Conservation (phyloP, 2,113 vertebrate species). For the Cranoglanis bouderius region DNA sequence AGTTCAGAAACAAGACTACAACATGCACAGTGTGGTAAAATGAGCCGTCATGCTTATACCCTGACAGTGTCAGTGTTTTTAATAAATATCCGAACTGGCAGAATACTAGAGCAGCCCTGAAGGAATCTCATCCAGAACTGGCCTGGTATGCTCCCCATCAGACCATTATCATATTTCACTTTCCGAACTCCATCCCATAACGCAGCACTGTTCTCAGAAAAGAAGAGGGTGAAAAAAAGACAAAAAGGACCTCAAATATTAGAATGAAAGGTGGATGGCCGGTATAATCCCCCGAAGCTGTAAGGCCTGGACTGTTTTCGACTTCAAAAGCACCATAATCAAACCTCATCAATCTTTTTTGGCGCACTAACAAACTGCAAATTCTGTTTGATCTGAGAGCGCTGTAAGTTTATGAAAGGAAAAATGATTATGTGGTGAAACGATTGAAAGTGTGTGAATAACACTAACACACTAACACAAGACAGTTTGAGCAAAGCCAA, state of each 20-base stretch:
- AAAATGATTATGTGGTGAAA: conserved; percentile 31
- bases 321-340: conserved; percentile 24
- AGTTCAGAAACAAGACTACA: conserved; percentile 33
- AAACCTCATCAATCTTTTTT: conserved; percentile 38
- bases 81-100: conserved; percentile 46
- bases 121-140: conserved; percentile 43
- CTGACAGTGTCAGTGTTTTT: conserved; percentile 41
- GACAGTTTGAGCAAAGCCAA: not conserved
- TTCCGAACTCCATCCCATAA: conserved; percentile 28
- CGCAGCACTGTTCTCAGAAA: not conserved
- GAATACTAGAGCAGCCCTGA: conserved; percentile 41
- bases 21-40: conserved; percentile 29
- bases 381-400: conserved; percentile 21
- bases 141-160: conserved; percentile 32
- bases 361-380: conserved; percentile 21
- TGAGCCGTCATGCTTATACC: conserved; percentile 44
- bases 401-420: conserved; percentile 12
- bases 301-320: not conserved
- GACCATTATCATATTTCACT: conserved; percentile 50
- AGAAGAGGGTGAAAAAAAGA: not conserved
- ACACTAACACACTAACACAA: conserved; percentile 3
- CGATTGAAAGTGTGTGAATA: conserved; percentile 1
- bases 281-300: not conserved
- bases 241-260: not conserved
- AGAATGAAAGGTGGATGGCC: not conserved